These are phyloP conservation scores for Poeciliopsis gracilis DNA, from an alignment of 2,797 vertebrate genomes.

Conservation along the genomic window DNA sequence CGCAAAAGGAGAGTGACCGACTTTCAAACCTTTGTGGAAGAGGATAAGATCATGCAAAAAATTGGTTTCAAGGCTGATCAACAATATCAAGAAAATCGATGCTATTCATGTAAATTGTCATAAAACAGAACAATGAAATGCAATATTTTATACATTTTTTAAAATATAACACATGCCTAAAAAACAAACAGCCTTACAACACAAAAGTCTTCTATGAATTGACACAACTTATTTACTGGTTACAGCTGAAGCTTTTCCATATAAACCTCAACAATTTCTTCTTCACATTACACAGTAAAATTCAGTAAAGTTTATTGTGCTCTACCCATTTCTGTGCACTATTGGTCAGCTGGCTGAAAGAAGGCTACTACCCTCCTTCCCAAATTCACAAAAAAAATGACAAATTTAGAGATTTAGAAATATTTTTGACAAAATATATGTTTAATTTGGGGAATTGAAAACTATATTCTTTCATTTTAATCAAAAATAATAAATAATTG, in stretches of 20 bases:
- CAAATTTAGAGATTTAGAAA: not conserved
- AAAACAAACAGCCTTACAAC: not conserved
- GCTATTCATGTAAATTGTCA: not conserved
- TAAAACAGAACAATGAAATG: not conserved
- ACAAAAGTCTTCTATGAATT: not conserved
- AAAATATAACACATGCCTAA: not conserved
- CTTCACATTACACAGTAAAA: not conserved
- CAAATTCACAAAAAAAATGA: not conserved
- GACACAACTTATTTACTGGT: not conserved
- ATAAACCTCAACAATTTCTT: not conserved
- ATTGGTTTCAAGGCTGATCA: not conserved
- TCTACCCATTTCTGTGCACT: not conserved
- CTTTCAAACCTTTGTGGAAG: not conserved
- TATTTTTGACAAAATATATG: not conserved
- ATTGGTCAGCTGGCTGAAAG: not conserved
- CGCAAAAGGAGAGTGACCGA: no score
- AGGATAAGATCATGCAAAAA: not conserved
- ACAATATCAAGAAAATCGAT: not conserved
- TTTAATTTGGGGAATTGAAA: not conserved
- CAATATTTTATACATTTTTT: not conserved
- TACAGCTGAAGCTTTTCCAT: not conserved
- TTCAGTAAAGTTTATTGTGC: not conserved
- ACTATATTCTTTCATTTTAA: not conserved
- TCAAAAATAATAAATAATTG: not conserved
- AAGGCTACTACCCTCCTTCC: not conserved